These are phyloP conservation scores for Desoria tigrina DNA, from an alignment of 2,888 invertebrate species.

Conservation along the genomic window DNA sequence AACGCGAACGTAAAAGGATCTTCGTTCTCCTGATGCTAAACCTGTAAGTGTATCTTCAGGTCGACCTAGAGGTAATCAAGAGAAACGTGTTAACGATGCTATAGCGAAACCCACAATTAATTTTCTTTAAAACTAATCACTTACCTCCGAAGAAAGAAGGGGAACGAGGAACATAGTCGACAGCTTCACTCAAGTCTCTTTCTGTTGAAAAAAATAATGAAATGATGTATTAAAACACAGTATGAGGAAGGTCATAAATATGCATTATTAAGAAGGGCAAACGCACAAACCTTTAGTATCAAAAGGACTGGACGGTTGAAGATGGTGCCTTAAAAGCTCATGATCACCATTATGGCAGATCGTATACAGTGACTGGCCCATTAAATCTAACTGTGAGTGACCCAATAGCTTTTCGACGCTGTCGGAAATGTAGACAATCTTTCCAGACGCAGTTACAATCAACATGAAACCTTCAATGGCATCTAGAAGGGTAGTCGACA, in stretches of 20 bases:
- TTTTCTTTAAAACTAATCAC: constrained; percentile 27
- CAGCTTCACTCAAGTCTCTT: constrained; percentile 34
- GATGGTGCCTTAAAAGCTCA: constrained; percentile 57
- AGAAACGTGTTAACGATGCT: constrained; percentile 53
- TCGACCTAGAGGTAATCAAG: constrained; percentile 52
- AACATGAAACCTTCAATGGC: constrained; percentile 75
- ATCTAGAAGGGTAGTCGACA: constrained; percentile 55
- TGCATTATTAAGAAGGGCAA: neutral
- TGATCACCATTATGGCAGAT: constrained; percentile 80
- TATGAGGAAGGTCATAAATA: neutral
- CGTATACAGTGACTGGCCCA: constrained; percentile 77
- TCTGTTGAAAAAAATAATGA: constrained; percentile 21
- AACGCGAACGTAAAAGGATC: constrained; percentile 60
- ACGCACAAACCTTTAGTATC: constrained; percentile 46
- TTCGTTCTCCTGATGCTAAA: constrained; percentile 56
- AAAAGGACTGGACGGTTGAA: constrained; percentile 51
- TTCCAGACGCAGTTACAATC: constrained; percentile 75
- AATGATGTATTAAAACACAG: constrained; percentile 2
- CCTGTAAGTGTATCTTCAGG: constrained; percentile 53
- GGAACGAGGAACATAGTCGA: constrained; percentile 53
- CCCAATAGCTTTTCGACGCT: constrained; percentile 82
- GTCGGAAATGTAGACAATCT: constrained; percentile 81
- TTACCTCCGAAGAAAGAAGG: constrained; percentile 54
- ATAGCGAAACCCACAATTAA: constrained; percentile 32
- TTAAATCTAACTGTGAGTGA: constrained; percentile 80